Evolutionary conservation across 2,113 vertebrate genomes (phyloP).

Genomic region (Cyprinodon variegatus): DNA sequence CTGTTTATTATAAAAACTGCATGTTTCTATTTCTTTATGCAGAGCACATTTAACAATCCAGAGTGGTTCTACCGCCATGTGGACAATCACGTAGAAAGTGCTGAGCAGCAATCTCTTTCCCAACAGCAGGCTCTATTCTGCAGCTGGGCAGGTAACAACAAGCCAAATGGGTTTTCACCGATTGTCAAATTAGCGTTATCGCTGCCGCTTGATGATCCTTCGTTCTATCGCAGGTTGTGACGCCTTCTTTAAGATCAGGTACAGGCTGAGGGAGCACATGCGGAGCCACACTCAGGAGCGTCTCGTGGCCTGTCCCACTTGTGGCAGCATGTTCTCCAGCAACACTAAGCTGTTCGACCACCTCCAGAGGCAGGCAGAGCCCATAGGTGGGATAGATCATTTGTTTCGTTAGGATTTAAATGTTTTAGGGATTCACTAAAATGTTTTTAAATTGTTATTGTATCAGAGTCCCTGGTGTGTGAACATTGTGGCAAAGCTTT

Average conservation of each 20-base stretch:
- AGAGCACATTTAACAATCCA: conserved; percentile 83
- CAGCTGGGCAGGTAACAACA: conserved; percentile 73
- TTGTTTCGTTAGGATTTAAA: not conserved
- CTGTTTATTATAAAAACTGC: not conserved
- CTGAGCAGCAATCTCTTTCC: conserved; percentile 73
- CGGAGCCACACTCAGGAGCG: conserved; percentile 76
- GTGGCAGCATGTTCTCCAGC: conserved; percentile 81
- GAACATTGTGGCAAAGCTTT: conserved; percentile 81
- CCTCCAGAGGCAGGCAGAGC: conserved; percentile 77
- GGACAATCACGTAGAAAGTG: conserved; percentile 78
- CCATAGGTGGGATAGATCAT: conserved; percentile 67
- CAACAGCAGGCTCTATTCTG: conserved; percentile 80
- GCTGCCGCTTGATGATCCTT: not conserved
- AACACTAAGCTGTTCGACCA: conserved; percentile 81
- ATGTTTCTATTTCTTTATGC: conserved; percentile 9
- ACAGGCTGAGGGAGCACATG: conserved; percentile 76
- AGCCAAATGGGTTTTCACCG: not conserved
- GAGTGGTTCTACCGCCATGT: conserved; percentile 85
- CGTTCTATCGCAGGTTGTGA: conserved; percentile 62
- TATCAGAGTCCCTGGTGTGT: conserved; percentile 77
- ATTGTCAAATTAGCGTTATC: not conserved
- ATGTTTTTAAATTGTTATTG: not conserved
- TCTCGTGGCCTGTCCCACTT: conserved; percentile 76
- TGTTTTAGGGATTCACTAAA: not conserved
- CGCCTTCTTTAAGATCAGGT: conserved; percentile 76